Base-by-base conservation (phyloP, 1,140 invertebrate genomes). In the Andricus grossulariae region DNA sequence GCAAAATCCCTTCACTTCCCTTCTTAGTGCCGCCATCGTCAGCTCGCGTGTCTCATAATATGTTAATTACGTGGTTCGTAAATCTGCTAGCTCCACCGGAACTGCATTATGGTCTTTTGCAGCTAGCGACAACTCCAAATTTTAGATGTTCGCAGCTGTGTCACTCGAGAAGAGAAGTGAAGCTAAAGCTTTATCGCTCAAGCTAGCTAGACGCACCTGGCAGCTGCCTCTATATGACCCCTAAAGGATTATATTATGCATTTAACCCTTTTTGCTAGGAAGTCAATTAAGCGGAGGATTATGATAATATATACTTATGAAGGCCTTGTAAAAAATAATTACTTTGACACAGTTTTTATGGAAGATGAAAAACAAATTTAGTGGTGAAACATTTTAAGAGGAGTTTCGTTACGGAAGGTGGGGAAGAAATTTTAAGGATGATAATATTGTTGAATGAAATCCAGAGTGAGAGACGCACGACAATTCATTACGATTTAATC, bases 41-140 rank as follows among this genome's bases (percentile, higher is more conserved):
- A 15, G 15, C 45, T 49, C 70, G 19, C 57, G 73, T 55, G 70
- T 70, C n/a, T 73, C 57, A 52, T 79, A 74, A 79, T 78, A 82
- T 79, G 77, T 82, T 82, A 79, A 82, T 82, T 82, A 78, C 75
- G 74, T 82, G 60, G 25, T 66, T 32, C 60, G 39, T 66, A 66
- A 66, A 66, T 32, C 25, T 66, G 25, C 25, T 32, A 10, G 60
- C 39, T 66, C 60, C n/a, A 10, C 25, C 60, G 15, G 39, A 66
- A 66, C 25, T 45, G 60, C 60, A 45, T 66, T 66, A 39, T 66
- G 60, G 60, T 15, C 25, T 66, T 25, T 39, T 13, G 19, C 60
- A n/a, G 32, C 39, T n/a, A 25, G 16, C 6, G 60, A 32, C 32
- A 16, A 66, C 60, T 32, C 60, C 39, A 39, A 66, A 66, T 66